phyloP scores from a whole-genome alignment of 2,113 vertebrate species.

The Nannobrachium achirus region DNA sequence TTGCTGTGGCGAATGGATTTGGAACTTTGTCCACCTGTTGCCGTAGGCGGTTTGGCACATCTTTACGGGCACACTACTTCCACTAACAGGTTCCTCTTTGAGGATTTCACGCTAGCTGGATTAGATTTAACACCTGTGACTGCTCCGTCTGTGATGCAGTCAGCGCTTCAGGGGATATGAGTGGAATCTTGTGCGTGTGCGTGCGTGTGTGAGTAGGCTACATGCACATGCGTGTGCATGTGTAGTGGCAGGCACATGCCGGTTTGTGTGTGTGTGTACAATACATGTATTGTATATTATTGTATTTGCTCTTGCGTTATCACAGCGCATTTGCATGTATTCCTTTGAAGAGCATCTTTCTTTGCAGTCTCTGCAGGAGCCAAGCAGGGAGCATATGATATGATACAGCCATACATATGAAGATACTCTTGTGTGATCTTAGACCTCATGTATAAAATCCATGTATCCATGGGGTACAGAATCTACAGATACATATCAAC shows the following conservation, averaged over 20 bases:
- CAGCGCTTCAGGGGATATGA: slow-evolving; percentile 24
- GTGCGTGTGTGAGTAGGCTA: neutral
- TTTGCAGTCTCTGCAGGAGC: no score
- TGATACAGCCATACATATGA: no score
- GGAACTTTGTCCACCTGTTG: slow-evolving; percentile 34
- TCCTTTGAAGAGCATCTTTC: no score
- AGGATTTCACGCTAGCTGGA: slow-evolving; percentile 46
- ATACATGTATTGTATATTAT: no score
- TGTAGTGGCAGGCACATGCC: no score
- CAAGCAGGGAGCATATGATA: no score
- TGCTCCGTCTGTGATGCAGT: slow-evolving; percentile 41
- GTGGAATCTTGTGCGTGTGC: slow-evolving; percentile 1
- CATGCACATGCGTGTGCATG: neutral
- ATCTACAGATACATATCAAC: no score
- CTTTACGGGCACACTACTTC: slow-evolving; percentile 14
- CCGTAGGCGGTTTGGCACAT: slow-evolving; percentile 3
- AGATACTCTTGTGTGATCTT: no score
- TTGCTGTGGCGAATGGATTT: slow-evolving; percentile 21
- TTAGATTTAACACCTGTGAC: slow-evolving; percentile 43
- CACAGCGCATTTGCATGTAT: no score
- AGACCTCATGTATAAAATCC: no score
- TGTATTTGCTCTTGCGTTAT: no score
- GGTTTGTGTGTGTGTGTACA: neutral
- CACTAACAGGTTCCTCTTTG: slow-evolving; percentile 19
- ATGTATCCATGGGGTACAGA: no score